Evolutionary conservation across 2,113 vertebrate genomes (phyloP).

Genomic region (Nestor notabilis): DNA sequence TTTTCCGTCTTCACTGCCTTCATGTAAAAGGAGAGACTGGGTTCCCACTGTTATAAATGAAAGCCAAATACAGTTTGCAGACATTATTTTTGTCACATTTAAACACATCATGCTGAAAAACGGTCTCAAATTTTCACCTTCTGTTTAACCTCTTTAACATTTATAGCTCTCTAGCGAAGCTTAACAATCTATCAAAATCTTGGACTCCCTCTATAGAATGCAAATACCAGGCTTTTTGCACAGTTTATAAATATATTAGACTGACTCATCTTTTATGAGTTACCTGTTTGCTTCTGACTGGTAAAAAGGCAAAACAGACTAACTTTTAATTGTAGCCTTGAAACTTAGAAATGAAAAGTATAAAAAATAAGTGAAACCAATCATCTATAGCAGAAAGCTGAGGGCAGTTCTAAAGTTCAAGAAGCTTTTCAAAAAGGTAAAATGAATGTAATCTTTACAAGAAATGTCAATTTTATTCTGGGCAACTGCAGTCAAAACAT

Average conservation of each 20-base stretch:
- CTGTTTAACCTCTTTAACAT: not conserved
- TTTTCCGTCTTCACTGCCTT: not conserved
- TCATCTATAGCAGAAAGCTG: constrained; percentile 44
- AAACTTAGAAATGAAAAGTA: constrained; percentile 12
- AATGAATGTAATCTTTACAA: constrained; percentile 60
- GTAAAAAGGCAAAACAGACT: not conserved
- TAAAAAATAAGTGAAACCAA: constrained; percentile 56
- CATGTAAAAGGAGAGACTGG: not conserved
- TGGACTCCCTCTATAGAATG: not conserved
- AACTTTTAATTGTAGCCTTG: constrained; percentile 47
- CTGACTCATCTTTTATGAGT: not conserved
- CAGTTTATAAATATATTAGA: not conserved
- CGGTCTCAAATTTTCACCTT: not conserved
- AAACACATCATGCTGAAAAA: not conserved
- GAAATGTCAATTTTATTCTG: constrained; percentile 69
- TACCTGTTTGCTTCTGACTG: constrained; percentile 34
- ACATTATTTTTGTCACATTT: not conserved
- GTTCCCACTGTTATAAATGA: not conserved
- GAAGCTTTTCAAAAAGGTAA: constrained; percentile 59
- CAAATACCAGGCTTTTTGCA: not conserved
- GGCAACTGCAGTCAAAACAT: constrained; percentile 53
- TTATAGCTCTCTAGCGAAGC: not conserved
- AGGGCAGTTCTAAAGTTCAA: constrained; percentile 73
- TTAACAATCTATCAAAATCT: not conserved
- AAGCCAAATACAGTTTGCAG: not conserved